Conservation (phyloP, 2,113 vertebrate species). For the Motacilla tschutschensis region DNA sequence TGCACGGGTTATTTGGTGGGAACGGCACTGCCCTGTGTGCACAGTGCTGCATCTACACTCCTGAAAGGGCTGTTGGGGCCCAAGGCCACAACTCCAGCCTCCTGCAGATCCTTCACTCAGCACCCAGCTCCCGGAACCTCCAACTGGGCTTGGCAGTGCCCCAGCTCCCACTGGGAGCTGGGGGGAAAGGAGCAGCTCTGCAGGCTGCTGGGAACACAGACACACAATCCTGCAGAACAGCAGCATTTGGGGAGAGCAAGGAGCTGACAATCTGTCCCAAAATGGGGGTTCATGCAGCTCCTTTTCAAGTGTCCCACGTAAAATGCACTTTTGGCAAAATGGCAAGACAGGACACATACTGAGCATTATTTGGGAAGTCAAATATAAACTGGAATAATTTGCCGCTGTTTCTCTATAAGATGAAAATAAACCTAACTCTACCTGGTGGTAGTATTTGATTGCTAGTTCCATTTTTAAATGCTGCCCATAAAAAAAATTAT, state of each 20-base stretch:
- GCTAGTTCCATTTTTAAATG: neutral
- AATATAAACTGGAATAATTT: slow-evolving; percentile 39
- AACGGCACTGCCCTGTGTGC: accelerated
- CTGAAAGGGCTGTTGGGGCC: accelerated
- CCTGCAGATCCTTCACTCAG: neutral
- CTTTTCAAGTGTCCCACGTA: accelerated
- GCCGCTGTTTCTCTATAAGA: neutral
- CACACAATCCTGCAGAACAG: neutral
- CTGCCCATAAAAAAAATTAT: neutral
- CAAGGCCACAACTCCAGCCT: neutral
- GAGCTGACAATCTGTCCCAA: neutral
- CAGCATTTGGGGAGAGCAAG: accelerated
- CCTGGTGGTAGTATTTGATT: neutral
- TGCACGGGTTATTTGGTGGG: accelerated
- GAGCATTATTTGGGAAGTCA: slow-evolving; percentile 48
- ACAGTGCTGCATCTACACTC: neutral
- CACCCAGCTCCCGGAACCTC: neutral
- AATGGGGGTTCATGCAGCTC: accelerated
- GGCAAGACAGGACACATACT: slow-evolving; percentile 33
- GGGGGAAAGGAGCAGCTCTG: neutral
- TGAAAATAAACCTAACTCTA: neutral
- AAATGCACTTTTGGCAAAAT: neutral
- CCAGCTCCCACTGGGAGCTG: too few species aligned
- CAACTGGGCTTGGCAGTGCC: accelerated
- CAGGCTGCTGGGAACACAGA: neutral